These are phyloP conservation scores for Amiota communis DNA, from an alignment of 2,888 invertebrate genomes.

Conservation along the genomic window DNA sequence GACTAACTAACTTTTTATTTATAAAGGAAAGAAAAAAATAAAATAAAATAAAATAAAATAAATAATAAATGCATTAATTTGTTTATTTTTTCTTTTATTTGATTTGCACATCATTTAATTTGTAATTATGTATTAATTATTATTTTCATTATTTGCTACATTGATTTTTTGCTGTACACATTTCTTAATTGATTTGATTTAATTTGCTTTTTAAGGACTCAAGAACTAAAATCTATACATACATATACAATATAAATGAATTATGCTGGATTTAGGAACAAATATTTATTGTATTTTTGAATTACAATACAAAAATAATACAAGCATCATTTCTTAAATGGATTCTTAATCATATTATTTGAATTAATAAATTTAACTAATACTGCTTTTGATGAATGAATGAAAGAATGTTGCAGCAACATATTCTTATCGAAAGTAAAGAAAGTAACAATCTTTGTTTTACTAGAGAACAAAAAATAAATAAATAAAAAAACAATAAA, in stretches of 20 bases:
- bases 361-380: slow-evolving; percentile 55
- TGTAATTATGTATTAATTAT: neutral
- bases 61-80: slow-evolving; percentile 9
- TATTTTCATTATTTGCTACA: slow-evolving; percentile 26
- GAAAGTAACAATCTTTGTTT: neutral
- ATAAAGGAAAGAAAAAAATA: neutral
- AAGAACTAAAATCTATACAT: neutral
- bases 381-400: slow-evolving; percentile 50
- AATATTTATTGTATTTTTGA: slow-evolving; percentile 37
- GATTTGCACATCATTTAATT: slow-evolving; percentile 57
- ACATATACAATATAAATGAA: slow-evolving; percentile 39
- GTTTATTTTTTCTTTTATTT: slow-evolving; percentile 52
- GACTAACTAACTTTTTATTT: too few species aligned
- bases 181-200: slow-evolving; percentile 26
- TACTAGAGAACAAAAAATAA: slow-evolving; percentile 34
- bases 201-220: slow-evolving; percentile 33
- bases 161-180: slow-evolving; percentile 30
- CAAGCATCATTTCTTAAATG: slow-evolving; percentile 12
- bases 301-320: slow-evolving; percentile 5
- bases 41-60: neutral
- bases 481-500: neutral
- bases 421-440: slow-evolving; percentile 29
- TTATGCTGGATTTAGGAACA: slow-evolving; percentile 55
- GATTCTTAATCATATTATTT: slow-evolving; percentile 29
- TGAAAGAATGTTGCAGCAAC: slow-evolving; percentile 56